Evolutionary conservation across 1,140 invertebrate species (phyloP), one percentile per base, ranked within the genome.

Genomic region (Parapsyche elsis): DNA sequence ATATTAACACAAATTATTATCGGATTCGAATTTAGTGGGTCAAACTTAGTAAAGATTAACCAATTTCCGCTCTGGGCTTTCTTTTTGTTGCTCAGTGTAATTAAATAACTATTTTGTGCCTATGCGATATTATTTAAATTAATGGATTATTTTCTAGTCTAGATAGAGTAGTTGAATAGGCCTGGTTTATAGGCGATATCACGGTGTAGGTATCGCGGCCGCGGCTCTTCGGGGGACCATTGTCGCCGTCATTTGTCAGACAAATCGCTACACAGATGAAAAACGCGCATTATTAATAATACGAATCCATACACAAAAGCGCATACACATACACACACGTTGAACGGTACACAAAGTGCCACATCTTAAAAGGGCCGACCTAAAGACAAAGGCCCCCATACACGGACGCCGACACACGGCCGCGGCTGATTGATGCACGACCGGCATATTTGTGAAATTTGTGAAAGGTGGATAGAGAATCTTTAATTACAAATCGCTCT

Each of bases 201-300:
- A 14, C 12, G 4, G 14, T 14, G 12, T 14, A 70, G 64, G 53
- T 26, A 67, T 67, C 64, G 12, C 30, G n/a, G 71, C 71, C 49
- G 10, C 16, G 12, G 49, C 49, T 53, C 12, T 38, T 16, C 71
- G 80, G 61, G 44, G 59, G 21, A 73, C 38, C 64, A 81, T 79
- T 81, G 81, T 81, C 77, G 44, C 71, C 77, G 81, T 79, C 81
- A 81, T 81, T 81, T 81, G 81, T 81, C 81, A 76, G 81, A 81
- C 81, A 81, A 81, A 81, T 81, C 81, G 77, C 70, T 81, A 71
- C 76, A 71, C 81, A 79, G 81, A 81, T 81, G 81, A 81, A 81
- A 81, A 81, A 81, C 78, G 81, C 46, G 7, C 73, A 77, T 79
- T 79, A 81, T 81, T 81, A 81, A 79, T 81, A 64, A 76, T 78